Evolutionary conservation across 2,888 invertebrate genomes (phyloP), one percentile per base, ranked within the genome.

Genomic region (Andrena camellia): DNA sequence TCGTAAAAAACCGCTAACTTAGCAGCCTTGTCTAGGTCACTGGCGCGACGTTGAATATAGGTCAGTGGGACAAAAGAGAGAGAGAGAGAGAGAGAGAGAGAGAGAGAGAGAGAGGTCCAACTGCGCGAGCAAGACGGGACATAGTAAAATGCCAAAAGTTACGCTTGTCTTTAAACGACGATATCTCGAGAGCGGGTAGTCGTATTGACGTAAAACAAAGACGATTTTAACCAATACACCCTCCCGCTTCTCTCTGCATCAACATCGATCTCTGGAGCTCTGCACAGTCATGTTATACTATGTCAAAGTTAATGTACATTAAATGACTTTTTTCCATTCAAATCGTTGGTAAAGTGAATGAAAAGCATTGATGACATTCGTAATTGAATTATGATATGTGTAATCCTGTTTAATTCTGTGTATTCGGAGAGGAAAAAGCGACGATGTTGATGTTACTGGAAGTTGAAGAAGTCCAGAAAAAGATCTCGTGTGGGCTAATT

Each of bases 141-240:
- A 29, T n/a, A 70, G 20, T n/a, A 42, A 20, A 13, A 2, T 2
- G 29, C 1, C 29, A 33, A 31, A 73, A 42, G 29, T 42, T 42
- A 31, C 0, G 20, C 6, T 17, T 5, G n/a, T 2, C 48, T 48
- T 59, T 8, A 17, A n/a, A 33, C 10, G 23, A 20, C 10, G 23
- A 67, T 67, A 67, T 67, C 57, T 66, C 33, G 4, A 5, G 48
- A 74, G 59, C 13, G n/a, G 13, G n/a, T 26, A 0, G 31, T 17
- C 17, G 8, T 3, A 68, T 74, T n/a, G 20, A 6, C 2, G 23
- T 33, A n/a, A 42, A 33, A 17, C n/a, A 33, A 68, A 48, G 0
- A 4, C 2, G 3, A 33, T 31, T 74, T 48, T 33, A n/a, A 29
- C 59, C 23, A 10, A 23, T 1, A 26, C 31, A 10, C 23, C 23